A percentile compares a stretch with the other conserved stretches of the same genome.
These are phyloP conservation scores for Colletes latitarsis DNA, from an alignment of 1,140 invertebrate genomes.

Conservation along the genomic window DNA sequence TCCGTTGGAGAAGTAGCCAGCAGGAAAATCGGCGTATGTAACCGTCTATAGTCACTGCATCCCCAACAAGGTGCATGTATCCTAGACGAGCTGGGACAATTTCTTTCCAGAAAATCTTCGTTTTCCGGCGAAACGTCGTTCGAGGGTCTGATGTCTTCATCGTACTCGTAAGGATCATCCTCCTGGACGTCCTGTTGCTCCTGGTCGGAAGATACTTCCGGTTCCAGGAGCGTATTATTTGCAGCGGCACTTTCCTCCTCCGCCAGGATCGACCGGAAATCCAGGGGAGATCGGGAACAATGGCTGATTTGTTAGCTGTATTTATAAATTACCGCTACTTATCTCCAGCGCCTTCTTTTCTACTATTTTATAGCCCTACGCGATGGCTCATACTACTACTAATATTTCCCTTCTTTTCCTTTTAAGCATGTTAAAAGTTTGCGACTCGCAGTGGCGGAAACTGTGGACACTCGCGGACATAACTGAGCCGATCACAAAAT, in stretches of 20 bases:
- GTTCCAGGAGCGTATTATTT: slow-evolving; percentile 51
- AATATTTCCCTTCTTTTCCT: no score
- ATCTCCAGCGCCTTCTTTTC: slow-evolving; percentile 32
- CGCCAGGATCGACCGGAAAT: slow-evolving; percentile 59
- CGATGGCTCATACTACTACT: no score
- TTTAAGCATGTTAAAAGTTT: no score
- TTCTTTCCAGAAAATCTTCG: slow-evolving; percentile 7
- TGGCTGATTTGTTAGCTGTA: slow-evolving; percentile 48
- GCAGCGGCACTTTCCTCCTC: slow-evolving; percentile 46
- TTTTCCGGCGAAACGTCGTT: slow-evolving; percentile 5
- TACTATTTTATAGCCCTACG: neutral
- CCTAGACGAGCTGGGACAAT: slow-evolving; percentile 50
- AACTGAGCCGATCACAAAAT: no score
- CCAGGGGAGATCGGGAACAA: slow-evolving; percentile 50
- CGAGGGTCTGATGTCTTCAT: slow-evolving; percentile 78
- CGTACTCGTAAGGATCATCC: slow-evolving; percentile 82
- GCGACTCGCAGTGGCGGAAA: no score
- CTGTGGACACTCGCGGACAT: no score
- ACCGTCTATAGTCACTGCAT: slow-evolving; percentile 59
- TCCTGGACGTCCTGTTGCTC: slow-evolving; percentile 64
- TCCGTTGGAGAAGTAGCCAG: slow-evolving; percentile 73
- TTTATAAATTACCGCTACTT: slow-evolving; percentile 16
- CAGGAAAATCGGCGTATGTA: slow-evolving; percentile 73
- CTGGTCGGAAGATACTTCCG: slow-evolving; percentile 50
- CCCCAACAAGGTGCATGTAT: slow-evolving; percentile 68